Conservation (phyloP, 2,888 invertebrate species). For the Drepanosiphum platanoidis region DNA sequence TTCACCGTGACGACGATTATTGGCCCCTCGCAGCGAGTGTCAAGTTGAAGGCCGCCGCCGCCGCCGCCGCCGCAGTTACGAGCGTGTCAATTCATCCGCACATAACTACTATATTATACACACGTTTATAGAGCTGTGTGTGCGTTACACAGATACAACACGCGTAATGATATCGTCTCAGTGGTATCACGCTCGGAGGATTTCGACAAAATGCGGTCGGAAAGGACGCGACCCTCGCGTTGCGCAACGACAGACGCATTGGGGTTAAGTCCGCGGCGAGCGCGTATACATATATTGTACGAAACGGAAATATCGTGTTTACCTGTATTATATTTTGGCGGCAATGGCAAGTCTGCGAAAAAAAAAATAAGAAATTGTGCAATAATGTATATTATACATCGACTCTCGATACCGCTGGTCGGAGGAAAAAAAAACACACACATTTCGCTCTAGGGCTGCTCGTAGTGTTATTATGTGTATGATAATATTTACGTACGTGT, state of each 20-base stretch:
- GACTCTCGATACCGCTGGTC: too few relatives aligned
- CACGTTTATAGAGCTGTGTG: neutral
- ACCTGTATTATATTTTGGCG: neutral
- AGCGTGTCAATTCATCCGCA: constrained; percentile 3
- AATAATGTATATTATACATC: neutral
- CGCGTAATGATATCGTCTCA: too few relatives aligned
- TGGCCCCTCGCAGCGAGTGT: neutral
- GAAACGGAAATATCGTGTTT: neutral
- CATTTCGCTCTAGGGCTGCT: constrained; percentile 44
- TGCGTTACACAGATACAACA: neutral
- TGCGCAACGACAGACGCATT: neutral
- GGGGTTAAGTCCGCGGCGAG: neutral
- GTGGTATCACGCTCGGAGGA: neutral
- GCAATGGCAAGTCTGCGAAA: neutral
- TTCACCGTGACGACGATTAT: constrained; percentile 41
- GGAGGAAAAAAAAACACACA: neutral
- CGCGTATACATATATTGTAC: too few relatives aligned
- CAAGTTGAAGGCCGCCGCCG: constrained; percentile 48
- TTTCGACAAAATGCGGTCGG: neutral
- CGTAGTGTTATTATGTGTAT: neutral
- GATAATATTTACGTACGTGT: neutral
- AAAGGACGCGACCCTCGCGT: constrained; percentile 11
- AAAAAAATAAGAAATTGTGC: neutral
- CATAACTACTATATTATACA: neutral
- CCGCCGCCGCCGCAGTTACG: neutral